phyloP scores from a whole-genome alignment of 1,140 invertebrate species.

The Myzus persicae region DNA sequence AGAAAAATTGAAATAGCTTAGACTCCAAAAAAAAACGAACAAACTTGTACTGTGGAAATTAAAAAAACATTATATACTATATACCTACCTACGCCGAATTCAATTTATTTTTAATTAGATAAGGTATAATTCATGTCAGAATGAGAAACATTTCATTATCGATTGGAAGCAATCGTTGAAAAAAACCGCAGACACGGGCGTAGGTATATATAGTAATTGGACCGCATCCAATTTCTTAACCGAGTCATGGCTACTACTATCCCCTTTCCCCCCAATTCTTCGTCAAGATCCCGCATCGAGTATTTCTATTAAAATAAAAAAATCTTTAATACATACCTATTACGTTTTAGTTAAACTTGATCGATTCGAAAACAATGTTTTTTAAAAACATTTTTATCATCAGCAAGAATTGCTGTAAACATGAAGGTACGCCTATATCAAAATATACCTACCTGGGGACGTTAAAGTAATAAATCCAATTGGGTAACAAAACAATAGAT shows the following conservation, averaged over 20 bases:
- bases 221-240: constrained; percentile 37
- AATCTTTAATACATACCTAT: not conserved
- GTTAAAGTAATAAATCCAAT: not conserved
- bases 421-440: not conserved
- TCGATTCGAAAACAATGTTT: not conserved
- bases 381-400: not conserved
- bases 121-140: not conserved
- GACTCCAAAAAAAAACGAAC: not conserved
- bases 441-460: not conserved
- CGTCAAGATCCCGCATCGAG: not conserved
- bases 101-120: constrained; percentile 43
- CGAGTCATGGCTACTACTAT: not conserved
- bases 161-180: constrained; percentile 1
- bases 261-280: not conserved
- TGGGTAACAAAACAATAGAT: not conserved
- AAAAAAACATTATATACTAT: no score
- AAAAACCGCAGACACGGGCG: not conserved
- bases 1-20: not conserved
- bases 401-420: not conserved
- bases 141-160: constrained; percentile 11
- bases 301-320: not conserved
- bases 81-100: not conserved
- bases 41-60: not conserved
- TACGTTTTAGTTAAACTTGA: not conserved
- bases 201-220: constrained; percentile 33